Evolutionary conservation across 2,113 vertebrate species (phyloP), one percentile per base, ranked within the genome.

Genomic region (Aramus guarauna): DNA sequence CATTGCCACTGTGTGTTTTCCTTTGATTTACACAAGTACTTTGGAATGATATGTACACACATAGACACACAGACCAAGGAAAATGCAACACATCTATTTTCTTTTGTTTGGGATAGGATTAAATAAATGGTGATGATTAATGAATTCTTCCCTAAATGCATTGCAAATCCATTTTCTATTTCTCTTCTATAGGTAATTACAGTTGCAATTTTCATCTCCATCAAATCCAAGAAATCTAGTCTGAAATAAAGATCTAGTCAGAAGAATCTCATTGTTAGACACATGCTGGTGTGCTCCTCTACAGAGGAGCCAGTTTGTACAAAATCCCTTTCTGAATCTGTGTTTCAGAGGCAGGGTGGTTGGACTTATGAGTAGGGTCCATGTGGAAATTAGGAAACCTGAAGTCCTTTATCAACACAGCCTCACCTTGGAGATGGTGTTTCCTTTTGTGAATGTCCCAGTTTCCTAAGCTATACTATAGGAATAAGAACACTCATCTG

Each of bases 11-110:
- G 29, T 39, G 39, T 88, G 41, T 66, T 86, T 71, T 62, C 68
- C 88, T 86, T 82, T 68, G 47, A 72, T 87, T 91, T 87, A 82
- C 17, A 53, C 39, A 85, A 78, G 12, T 37, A 58, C 34, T 79
- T 91, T 74, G 56, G 47, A 89, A 71, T 60, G 5, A 11, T 60
- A n/a, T 9, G 7, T 66, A 52, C 47, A 18, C 24, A 55, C 9
- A 39, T 6, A 21, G 27, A 53, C 17, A 34, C 12, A n/a, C 27
- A 24, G 52, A 53, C 37, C 3, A 14, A 50, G 52, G 87, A 93
- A 91, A 80, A 13, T 20, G 59, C 64, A 81, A 27, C 23, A 45
- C 4, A 12, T 27, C 26, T 75, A 8, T 59, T 64, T 68, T 39
- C 43, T 78, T 91, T 63, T 74, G 27, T 47, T 90, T 73, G 32